A percentile compares a stretch with the other conserved stretches of the same genome.
Evolutionary conservation across 2,888 invertebrate species (phyloP).

Genomic region (Atherix ibis): DNA sequence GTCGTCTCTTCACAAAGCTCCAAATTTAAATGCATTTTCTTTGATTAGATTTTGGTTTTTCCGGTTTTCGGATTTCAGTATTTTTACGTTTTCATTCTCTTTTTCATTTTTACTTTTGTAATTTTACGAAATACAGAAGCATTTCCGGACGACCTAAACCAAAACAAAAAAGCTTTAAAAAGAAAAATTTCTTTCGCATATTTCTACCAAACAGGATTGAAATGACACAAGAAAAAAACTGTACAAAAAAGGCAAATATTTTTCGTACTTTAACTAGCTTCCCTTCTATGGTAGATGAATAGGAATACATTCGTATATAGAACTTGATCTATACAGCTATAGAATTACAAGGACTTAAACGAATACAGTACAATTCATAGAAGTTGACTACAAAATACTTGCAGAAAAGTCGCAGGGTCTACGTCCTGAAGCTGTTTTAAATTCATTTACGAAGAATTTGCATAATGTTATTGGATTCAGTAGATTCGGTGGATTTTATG

Average conservation of each 20-base stretch:
- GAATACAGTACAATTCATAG: too few relatives aligned
- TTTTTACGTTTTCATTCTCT: neutral
- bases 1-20: slow-evolving; percentile 4
- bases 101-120: slow-evolving; percentile 1
- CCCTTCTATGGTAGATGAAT: too few relatives aligned
- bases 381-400: too few relatives aligned
- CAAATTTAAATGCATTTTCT: slow-evolving; percentile 10
- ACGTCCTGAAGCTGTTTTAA: slow-evolving; percentile 8
- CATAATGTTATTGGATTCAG: slow-evolving; percentile 12
- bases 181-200: neutral
- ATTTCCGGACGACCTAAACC: neutral
- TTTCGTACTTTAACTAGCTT: too few relatives aligned
- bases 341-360: too few relatives aligned
- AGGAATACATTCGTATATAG: too few relatives aligned
- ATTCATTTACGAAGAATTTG: slow-evolving; percentile 11
- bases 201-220: too few relatives aligned
- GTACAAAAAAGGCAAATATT: neutral
- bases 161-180: neutral
- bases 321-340: too few relatives aligned
- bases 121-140: slow-evolving; percentile 1
- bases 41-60: slow-evolving; percentile 8
- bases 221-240: too few relatives aligned
- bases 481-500: slow-evolving; percentile 4
- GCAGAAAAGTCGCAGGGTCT: too few relatives aligned
- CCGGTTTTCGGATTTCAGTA: slow-evolving; percentile 1